A percentile compares a stretch with the other conserved stretches of the same genome.
Conservation (phyloP, 1,140 invertebrate genomes). For the Maniola jurtina region DNA sequence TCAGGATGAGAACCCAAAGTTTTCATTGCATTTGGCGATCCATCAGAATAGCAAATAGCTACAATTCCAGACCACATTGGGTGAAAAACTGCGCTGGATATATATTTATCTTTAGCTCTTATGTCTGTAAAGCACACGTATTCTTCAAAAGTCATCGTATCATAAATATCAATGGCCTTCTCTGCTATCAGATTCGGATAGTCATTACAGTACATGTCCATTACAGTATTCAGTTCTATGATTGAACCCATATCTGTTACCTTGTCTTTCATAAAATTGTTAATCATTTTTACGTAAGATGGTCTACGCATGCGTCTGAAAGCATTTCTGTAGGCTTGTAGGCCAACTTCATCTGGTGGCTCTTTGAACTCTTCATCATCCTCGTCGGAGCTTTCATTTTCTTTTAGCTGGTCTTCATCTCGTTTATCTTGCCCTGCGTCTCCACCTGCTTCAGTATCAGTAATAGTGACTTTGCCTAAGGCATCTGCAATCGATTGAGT, state of each 20-base stretch:
- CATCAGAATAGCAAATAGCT: slow-evolving; percentile 81
- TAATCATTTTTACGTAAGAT: slow-evolving; percentile 65
- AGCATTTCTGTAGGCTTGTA: slow-evolving; percentile 52
- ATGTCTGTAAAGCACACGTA: slow-evolving; percentile 82
- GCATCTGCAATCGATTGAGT: slow-evolving; percentile 80
- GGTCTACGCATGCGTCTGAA: slow-evolving; percentile 54
- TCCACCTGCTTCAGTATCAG: slow-evolving; percentile 50
- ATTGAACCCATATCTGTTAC: slow-evolving; percentile 58
- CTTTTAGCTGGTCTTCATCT: slow-evolving; percentile 29
- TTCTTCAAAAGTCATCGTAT: slow-evolving; percentile 78
- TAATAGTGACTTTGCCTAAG: slow-evolving; percentile 53
- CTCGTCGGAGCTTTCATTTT: slow-evolving; percentile 47
- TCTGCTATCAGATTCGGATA: slow-evolving; percentile 78
- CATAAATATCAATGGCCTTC: slow-evolving; percentile 54
- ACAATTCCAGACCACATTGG: slow-evolving; percentile 83
- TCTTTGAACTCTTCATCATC: slow-evolving; percentile 49
- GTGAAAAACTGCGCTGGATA: slow-evolving; percentile 85
- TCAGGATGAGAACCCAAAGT: slow-evolving; percentile 56
- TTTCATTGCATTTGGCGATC: slow-evolving; percentile 66
- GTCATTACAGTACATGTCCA: slow-evolving; percentile 84
- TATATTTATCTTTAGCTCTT: slow-evolving; percentile 80
- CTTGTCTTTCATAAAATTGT: slow-evolving; percentile 47
- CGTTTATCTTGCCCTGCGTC: slow-evolving; percentile 33
- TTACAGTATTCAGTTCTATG: slow-evolving; percentile 79
- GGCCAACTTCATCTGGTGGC: slow-evolving; percentile 49